These are phyloP conservation scores for Lingula anatina DNA, from an alignment of 2,888 invertebrate genomes.

Conservation along the genomic window DNA sequence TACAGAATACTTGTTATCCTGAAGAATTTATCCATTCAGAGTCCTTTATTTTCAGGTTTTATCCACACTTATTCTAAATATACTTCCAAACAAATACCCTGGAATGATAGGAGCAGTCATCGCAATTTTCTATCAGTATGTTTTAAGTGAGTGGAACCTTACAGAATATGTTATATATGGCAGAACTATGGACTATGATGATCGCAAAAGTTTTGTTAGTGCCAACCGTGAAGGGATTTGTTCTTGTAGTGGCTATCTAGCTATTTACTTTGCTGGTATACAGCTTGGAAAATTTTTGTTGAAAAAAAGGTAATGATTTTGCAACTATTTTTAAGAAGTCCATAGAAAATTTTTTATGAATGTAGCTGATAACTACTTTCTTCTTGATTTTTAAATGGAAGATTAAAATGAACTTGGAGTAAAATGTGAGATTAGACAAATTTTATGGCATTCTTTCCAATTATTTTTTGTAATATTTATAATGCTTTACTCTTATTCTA, in stretches of 20 bases:
- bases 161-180: conserved; percentile 66
- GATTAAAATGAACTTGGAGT: no score
- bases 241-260: conserved; percentile 78
- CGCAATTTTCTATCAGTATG: conserved; percentile 63
- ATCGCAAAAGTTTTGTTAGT: conserved; percentile 59
- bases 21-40: no score
- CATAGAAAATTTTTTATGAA: background rate
- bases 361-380: no score
- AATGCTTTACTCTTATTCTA: no score
- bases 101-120: conserved; percentile 59
- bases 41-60: conserved; percentile 55
- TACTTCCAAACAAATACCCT: conserved; percentile 57
- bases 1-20: no score
- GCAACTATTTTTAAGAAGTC: background rate
- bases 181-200: conserved; percentile 19
- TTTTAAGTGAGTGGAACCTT: conserved; percentile 60
- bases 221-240: conserved; percentile 90
- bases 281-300: conserved; percentile 35
- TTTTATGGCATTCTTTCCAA: no score
- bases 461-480: no score
- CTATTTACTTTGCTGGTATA: conserved; percentile 72
- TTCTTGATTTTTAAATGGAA: no score
- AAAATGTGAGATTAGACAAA: no score
- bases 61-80: conserved; percentile 61
- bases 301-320: conserved; percentile 28